Percentiles rank a stretch among this genome's conserved stretches.
phyloP scores from a whole-genome alignment of 2,888 invertebrate species.

The Nipponacmea schrenckii region DNA sequence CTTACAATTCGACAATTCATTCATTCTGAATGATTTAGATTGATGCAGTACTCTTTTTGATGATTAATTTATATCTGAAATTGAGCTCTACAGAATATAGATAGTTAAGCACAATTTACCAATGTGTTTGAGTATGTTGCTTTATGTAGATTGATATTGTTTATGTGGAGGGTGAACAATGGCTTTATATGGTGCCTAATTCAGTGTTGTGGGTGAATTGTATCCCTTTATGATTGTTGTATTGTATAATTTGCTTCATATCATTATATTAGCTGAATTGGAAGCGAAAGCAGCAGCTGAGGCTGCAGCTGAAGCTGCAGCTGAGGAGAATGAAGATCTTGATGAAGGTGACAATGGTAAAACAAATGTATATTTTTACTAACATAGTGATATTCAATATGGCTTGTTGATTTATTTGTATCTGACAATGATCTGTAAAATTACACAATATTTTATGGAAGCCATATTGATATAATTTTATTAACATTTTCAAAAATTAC shows the following conservation, averaged over 20 bases:
- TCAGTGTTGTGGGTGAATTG: too few relatives aligned
- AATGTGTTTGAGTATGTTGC: too few relatives aligned
- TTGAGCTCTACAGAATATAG: too few relatives aligned
- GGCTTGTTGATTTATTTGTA: background rate
- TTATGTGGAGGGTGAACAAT: too few relatives aligned
- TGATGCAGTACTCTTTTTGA: too few relatives aligned
- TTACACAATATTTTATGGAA: background rate
- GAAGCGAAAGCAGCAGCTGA: slow-evolving; percentile 14
- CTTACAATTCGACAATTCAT: too few relatives aligned
- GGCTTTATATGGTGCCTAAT: too few relatives aligned
- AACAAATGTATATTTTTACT: background rate
- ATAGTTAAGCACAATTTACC: too few relatives aligned
- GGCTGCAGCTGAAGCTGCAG: slow-evolving; percentile 35
- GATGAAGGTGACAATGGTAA: background rate
- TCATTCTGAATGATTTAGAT: too few relatives aligned
- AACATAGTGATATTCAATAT: background rate
- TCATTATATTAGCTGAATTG: background rate
- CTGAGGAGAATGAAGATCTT: slow-evolving; percentile 47
- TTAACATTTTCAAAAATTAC: background rate
- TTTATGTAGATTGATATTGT: too few relatives aligned
- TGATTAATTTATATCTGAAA: too few relatives aligned
- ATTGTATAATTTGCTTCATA: background rate
- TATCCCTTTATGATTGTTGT: too few relatives aligned
- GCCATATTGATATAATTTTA: background rate
- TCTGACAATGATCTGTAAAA: background rate